Evolutionary conservation across 2,888 invertebrate genomes (phyloP).

Genomic region (Heliconius hortense): DNA sequence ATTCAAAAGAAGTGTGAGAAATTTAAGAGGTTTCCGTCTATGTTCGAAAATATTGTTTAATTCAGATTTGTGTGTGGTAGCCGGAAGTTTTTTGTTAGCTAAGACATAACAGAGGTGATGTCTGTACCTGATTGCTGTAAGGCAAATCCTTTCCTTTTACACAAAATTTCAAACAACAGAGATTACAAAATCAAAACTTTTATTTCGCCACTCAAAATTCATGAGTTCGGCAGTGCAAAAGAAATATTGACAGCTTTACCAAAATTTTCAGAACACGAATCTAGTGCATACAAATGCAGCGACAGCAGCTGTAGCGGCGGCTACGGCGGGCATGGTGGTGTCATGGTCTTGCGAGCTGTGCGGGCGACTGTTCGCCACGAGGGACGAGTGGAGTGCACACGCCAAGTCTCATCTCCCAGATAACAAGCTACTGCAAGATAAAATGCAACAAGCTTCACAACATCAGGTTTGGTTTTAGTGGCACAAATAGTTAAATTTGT

Average conservation of each 20-base stretch:
- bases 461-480: slow-evolving; percentile 59
- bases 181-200: too few species aligned
- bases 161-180: not conserved
- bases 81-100: too few species aligned
- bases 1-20: too few species aligned
- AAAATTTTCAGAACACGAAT: slow-evolving; percentile 67
- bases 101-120: too few species aligned
- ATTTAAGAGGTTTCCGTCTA: too few species aligned
- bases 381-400: slow-evolving; percentile 90
- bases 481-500: not conserved
- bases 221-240: too few species aligned
- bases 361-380: slow-evolving; percentile 86
- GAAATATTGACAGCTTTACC: slow-evolving; percentile 17
- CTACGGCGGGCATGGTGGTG: slow-evolving; percentile 80
- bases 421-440: slow-evolving; percentile 72
- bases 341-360: slow-evolving; percentile 90
- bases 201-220: not conserved
- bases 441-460: slow-evolving; percentile 75
- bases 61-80: too few species aligned
- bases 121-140: too few species aligned
- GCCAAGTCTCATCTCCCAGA: slow-evolving; percentile 87
- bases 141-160: not conserved
- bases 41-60: too few species aligned
- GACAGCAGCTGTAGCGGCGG: slow-evolving; percentile 72
- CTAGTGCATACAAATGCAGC: slow-evolving; percentile 77